These are phyloP conservation scores for Drosophila pullipes DNA, from an alignment of 2,888 invertebrate species.

Conservation along the genomic window DNA sequence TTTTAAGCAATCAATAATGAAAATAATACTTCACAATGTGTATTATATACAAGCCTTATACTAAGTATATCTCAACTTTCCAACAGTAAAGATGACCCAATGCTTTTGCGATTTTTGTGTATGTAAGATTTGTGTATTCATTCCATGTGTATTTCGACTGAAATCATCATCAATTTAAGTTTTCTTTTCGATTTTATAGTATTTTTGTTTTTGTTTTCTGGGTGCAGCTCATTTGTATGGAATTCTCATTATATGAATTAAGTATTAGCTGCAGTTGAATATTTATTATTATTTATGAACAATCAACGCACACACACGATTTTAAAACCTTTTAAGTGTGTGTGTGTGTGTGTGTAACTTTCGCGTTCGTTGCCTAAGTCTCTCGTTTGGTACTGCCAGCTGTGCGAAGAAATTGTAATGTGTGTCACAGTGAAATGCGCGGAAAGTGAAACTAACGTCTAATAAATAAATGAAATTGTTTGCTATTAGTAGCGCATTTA, in stretches of 20 bases:
- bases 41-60: not conserved
- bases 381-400: slow-evolving; percentile 47
- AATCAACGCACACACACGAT: slow-evolving; percentile 6
- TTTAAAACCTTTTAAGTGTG: not conserved
- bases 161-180: slow-evolving; percentile 6
- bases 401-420: slow-evolving; percentile 71
- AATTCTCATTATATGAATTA: slow-evolving; percentile 36
- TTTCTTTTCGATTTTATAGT: not conserved
- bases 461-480: slow-evolving; percentile 79
- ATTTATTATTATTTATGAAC: slow-evolving; percentile 22
- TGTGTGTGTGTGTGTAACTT: slow-evolving; percentile 45
- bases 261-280: slow-evolving; percentile 56
- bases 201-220: slow-evolving; percentile 11
- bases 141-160: slow-evolving; percentile 2
- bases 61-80: not conserved
- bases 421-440: slow-evolving; percentile 65
- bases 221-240: slow-evolving; percentile 61
- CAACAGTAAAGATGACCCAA: not conserved
- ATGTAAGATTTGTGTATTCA: not conserved
- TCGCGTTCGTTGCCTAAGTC: slow-evolving; percentile 70
- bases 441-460: slow-evolving; percentile 73
- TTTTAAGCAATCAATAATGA: not conserved
- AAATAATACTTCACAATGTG: not conserved
- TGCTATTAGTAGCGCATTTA: slow-evolving; percentile 76
- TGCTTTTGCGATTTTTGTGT: not conserved